Evolutionary conservation across 2,888 invertebrate genomes (phyloP).

Genomic region (Camptogramma bilineatum): DNA sequence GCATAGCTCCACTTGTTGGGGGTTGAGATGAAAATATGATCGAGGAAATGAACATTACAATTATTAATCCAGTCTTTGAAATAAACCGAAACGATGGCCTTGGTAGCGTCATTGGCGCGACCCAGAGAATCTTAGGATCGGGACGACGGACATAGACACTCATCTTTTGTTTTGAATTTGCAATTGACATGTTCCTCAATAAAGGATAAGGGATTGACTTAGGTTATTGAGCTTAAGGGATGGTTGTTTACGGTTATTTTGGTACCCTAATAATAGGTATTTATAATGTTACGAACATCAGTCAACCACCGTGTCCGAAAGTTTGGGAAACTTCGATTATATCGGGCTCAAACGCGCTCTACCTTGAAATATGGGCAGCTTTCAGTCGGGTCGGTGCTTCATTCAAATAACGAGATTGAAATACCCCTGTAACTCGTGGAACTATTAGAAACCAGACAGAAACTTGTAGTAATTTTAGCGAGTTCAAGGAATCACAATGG

Average conservation of each 20-base stretch:
- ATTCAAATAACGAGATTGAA: slow-evolving; percentile 59
- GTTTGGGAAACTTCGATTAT: slow-evolving; percentile 71
- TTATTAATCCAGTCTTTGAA: too few species aligned
- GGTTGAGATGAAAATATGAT: neutral
- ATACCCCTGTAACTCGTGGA: slow-evolving; percentile 49
- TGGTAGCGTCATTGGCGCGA: too few species aligned
- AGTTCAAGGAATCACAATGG: slow-evolving; percentile 36
- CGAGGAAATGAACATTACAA: neutral
- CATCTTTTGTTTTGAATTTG: neutral
- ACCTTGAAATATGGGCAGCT: slow-evolving; percentile 74
- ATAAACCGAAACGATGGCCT: neutral
- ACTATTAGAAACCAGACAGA: slow-evolving; percentile 46
- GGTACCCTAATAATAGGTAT: slow-evolving; percentile 32
- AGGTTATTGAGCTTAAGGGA: neutral
- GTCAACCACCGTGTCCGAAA: slow-evolving; percentile 65
- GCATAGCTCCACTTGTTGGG: slow-evolving; percentile 43
- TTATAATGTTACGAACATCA: slow-evolving; percentile 51
- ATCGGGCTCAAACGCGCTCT: slow-evolving; percentile 64
- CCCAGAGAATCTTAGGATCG: too few species aligned
- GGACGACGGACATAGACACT: too few species aligned
- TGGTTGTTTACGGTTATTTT: slow-evolving; percentile 5
- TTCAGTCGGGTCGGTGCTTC: slow-evolving; percentile 49
- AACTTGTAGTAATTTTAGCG: slow-evolving; percentile 32
- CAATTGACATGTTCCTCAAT: neutral
- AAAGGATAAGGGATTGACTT: neutral